Evolutionary conservation across 1,140 invertebrate genomes (phyloP), one percentile per base, ranked within the genome.

Genomic region (Drusus annulatus): DNA sequence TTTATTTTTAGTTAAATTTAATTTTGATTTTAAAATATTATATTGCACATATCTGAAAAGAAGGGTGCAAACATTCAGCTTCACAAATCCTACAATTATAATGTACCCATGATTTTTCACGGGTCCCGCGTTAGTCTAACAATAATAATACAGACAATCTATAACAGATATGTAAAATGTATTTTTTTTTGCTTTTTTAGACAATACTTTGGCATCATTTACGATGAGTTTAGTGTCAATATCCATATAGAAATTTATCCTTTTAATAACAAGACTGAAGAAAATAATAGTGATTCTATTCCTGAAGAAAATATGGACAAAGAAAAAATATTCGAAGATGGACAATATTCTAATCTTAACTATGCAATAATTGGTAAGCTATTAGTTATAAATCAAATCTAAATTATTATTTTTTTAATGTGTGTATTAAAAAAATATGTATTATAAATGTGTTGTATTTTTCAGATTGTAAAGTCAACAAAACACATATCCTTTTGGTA

Each of bases 121-220:
- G n/a, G n/a, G n/a, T n/a, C n/a, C n/a, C n/a, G n/a, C n/a, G n/a
- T n/a, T n/a, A n/a, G n/a, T n/a, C n/a, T n/a, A n/a, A n/a, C n/a
- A n/a, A n/a, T n/a, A n/a, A n/a, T n/a, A n/a, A n/a, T n/a, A n/a
- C n/a, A n/a, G n/a, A n/a, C 31, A 7, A 45, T 13, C 36, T 45
- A 7, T 45, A 13, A 45, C 10, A 45, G 13, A 13, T 13, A 13
- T 56, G 5, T 17, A 1, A 56, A 56, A 31, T 54, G 6, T 16
- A 28, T 28, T 28, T 28, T 28, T 28, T 28, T 80, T 0, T 79
- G 58, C 84, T 85, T 75, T 89, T 88, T 10, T 85, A 90, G 88
- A 58, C 84, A 85, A 76, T 85, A 85, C 36, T 81, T 89, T 78
- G 91, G 90, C 51, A 91, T 91, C 84, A 86, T 92, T 65, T 92